A percentile compares a stretch with the other conserved stretches of the same genome.
Evolutionary conservation across 2,797 vertebrate species (phyloP).

Genomic region (Dermochelys coriacea): DNA sequence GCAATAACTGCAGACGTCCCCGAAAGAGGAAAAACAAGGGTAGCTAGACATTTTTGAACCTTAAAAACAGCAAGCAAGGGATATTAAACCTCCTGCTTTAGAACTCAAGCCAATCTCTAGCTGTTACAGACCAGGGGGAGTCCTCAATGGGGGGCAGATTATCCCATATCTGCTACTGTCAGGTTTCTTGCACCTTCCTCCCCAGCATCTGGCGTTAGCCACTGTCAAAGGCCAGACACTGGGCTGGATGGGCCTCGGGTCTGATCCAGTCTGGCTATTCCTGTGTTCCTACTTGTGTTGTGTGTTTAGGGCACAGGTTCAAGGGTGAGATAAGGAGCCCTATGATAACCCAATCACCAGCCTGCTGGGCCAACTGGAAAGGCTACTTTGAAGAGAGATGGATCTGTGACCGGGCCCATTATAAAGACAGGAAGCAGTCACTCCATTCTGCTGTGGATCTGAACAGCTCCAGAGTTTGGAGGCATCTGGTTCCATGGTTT

Average conservation of each 20-base stretch:
- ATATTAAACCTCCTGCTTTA: neutral
- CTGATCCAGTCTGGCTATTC: neutral
- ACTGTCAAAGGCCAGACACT: neutral
- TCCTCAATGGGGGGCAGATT: rapidly evolving
- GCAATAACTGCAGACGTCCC: neutral
- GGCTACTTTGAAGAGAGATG: neutral
- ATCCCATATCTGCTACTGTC: neutral
- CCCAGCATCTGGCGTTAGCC: neutral
- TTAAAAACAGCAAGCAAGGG: neutral
- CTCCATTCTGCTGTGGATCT: neutral
- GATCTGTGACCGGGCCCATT: rapidly evolving
- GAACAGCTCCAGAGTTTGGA: neutral
- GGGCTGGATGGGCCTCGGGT: neutral
- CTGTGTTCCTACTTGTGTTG: rapidly evolving
- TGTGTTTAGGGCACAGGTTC: neutral
- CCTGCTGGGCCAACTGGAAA: neutral
- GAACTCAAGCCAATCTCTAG: too few species aligned
- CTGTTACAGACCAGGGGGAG: neutral
- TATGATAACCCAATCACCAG: neutral
- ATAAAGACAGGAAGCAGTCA: neutral
- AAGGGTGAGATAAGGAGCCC: neutral
- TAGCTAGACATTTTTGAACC: neutral
- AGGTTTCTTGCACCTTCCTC: neutral
- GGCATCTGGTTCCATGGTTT: neutral
- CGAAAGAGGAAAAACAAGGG: rapidly evolving